These are phyloP conservation scores for Melanaphis sacchari DNA, from an alignment of 1,140 invertebrate species.

Conservation along the genomic window DNA sequence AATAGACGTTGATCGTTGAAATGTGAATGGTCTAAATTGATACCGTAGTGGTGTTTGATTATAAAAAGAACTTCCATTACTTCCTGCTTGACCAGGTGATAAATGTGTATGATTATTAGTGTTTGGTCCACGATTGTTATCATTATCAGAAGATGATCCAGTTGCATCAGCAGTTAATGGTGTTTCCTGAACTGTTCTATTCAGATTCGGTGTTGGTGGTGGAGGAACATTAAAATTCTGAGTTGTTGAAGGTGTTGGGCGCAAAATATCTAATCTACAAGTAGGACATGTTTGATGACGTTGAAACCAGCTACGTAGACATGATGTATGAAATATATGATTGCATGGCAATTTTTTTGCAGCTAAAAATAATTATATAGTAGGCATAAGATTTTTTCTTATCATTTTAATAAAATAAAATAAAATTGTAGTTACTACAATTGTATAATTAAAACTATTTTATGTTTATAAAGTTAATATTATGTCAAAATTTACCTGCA, in stretches of 20 bases:
- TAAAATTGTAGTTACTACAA: not conserved
- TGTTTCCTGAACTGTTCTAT: constrained; percentile 55
- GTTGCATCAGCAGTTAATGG: constrained; percentile 63
- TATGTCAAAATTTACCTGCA: constrained; percentile 63
- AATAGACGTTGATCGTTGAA: not conserved
- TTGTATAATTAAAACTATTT: not conserved
- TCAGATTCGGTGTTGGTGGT: constrained; percentile 62
- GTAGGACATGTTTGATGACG: constrained; percentile 99
- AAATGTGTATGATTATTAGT: not conserved
- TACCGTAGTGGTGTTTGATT: constrained; percentile 30
- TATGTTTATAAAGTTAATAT: not conserved
- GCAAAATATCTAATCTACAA: constrained; percentile 94
- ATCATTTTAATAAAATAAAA: not conserved
- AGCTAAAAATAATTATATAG: constrained; percentile 67
- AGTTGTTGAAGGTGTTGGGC: constrained; percentile 66
- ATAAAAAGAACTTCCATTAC: not conserved
- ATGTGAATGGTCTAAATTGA: constrained; percentile 31
- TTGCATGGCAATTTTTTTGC: constrained; percentile 98
- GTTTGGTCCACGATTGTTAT: not conserved
- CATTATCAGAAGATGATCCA: not conserved
- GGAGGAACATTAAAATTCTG: constrained; percentile 62
- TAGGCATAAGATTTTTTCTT: not conserved
- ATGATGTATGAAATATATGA: constrained; percentile 98
- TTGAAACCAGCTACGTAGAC: constrained; percentile 99
- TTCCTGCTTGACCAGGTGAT: not conserved